These are phyloP conservation scores for Clunio marinus DNA, from an alignment of 2,888 invertebrate genomes.

Conservation along the genomic window DNA sequence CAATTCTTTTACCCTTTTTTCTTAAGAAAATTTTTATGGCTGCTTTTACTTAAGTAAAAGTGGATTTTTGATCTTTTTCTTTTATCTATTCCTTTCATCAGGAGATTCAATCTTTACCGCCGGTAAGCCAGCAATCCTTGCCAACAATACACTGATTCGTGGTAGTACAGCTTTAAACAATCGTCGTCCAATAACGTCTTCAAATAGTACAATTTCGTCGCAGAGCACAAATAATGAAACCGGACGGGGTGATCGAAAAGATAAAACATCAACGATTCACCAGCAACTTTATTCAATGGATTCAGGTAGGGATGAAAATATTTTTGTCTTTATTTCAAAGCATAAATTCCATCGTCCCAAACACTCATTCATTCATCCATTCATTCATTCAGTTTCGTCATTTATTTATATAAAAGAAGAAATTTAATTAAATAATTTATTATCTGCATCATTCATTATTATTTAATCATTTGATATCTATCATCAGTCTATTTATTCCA, in stretches of 20 bases:
- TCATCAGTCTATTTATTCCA: no score
- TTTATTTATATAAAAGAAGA: no score
- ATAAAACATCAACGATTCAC: conserved; percentile 24
- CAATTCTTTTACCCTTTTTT: not conserved
- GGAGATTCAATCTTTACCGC: conserved; percentile 38
- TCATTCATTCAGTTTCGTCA: no score
- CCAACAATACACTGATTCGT: conserved; percentile 38
- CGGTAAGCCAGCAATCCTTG: conserved; percentile 32
- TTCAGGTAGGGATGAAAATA: conserved; percentile 37
- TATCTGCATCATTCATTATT: no score
- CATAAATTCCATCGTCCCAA: not conserved
- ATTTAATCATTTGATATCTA: no score
- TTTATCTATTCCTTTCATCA: not conserved
- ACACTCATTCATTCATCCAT: no score
- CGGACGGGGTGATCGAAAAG: conserved; percentile 14
- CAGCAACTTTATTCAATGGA: conserved; percentile 35
- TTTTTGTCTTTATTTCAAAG: not conserved
- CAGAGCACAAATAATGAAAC: conserved; percentile 27
- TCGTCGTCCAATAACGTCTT: conserved; percentile 37
- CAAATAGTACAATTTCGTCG: conserved; percentile 37
- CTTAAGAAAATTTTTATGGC: no score
- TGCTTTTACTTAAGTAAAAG: no score
- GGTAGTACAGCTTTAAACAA: conserved; percentile 37
- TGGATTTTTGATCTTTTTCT: not conserved
- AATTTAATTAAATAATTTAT: no score